These are phyloP conservation scores for Portevinia maculata DNA, from an alignment of 2,888 invertebrate genomes.

Conservation along the genomic window DNA sequence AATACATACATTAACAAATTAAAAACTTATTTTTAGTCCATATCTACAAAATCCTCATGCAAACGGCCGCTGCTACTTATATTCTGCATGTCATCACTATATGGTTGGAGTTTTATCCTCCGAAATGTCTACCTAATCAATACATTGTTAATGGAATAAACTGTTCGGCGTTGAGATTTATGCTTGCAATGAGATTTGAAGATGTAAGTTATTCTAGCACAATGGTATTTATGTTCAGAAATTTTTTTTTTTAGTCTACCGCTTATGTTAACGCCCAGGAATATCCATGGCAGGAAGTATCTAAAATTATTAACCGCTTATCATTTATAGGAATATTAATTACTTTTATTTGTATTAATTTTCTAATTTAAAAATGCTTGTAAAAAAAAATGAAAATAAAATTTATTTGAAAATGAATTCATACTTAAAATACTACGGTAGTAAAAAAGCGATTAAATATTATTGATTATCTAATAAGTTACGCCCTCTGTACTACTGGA, in stretches of 20 bases:
- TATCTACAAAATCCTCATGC: slow-evolving; percentile 78
- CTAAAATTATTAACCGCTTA: slow-evolving; percentile 78
- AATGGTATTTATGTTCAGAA: too few relatives aligned
- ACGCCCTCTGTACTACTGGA: too few relatives aligned
- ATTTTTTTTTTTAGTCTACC: slow-evolving; percentile 75
- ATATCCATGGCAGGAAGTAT: slow-evolving; percentile 80
- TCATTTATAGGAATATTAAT: slow-evolving; percentile 75
- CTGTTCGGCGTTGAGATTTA: slow-evolving; percentile 76
- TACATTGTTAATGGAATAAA: slow-evolving; percentile 77
- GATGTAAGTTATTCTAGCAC: too few relatives aligned
- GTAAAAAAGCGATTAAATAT: too few relatives aligned
- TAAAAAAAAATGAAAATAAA: too few relatives aligned
- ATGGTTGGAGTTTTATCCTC: slow-evolving; percentile 80
- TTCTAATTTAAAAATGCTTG: slow-evolving; percentile 10
- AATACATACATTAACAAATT: background rate
- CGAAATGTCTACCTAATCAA: slow-evolving; percentile 76
- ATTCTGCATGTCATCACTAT: slow-evolving; percentile 78
- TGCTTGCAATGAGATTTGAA: slow-evolving; percentile 77
- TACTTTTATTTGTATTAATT: slow-evolving; percentile 25
- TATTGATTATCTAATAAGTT: too few relatives aligned
- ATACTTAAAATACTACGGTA: too few relatives aligned
- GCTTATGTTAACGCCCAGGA: slow-evolving; percentile 78
- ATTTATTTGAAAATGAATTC: too few relatives aligned
- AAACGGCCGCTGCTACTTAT: slow-evolving; percentile 77
- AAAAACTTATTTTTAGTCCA: slow-evolving; percentile 77